Evolutionary conservation across 2,113 vertebrate genomes (phyloP).

Genomic region (Esox niger): DNA sequence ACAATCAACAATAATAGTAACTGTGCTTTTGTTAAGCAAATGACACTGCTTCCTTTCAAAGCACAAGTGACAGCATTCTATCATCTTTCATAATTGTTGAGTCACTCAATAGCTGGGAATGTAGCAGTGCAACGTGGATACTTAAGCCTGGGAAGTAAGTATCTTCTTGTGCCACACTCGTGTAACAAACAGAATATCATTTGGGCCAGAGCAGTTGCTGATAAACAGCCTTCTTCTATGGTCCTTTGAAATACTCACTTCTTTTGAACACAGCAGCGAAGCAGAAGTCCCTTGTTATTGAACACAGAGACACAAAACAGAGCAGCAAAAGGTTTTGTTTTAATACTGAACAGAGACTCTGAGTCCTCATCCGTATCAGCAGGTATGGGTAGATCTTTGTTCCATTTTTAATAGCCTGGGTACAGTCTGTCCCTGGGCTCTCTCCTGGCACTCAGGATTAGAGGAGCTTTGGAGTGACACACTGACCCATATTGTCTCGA

Average conservation of each 20-base stretch:
- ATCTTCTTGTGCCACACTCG: no score
- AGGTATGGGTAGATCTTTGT: constrained; percentile 10
- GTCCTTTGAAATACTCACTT: not conserved
- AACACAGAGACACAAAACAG: not conserved
- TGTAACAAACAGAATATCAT: no score
- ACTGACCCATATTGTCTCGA: constrained; percentile 57
- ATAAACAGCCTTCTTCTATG: not conserved
- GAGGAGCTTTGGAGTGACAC: constrained; percentile 46
- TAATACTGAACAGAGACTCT: not conserved
- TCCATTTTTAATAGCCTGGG: not conserved
- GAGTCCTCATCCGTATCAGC: not conserved
- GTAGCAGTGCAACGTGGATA: no score
- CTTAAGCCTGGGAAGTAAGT: no score
- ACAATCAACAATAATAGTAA: no score
- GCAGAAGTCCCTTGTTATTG: not conserved
- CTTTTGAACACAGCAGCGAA: not conserved
- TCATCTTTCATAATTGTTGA: no score
- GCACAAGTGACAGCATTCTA: no score
- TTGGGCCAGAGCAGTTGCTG: not conserved
- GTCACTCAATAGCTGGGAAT: no score
- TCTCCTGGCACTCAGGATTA: constrained; percentile 16
- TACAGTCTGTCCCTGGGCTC: not conserved
- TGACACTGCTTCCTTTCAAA: no score
- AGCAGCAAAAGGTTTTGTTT: no score
- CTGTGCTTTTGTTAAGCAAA: no score